Percentiles rank a stretch among this genome's conserved stretches.
Conservation (phyloP, 2,113 vertebrate species). For the Cariama cristata region DNA sequence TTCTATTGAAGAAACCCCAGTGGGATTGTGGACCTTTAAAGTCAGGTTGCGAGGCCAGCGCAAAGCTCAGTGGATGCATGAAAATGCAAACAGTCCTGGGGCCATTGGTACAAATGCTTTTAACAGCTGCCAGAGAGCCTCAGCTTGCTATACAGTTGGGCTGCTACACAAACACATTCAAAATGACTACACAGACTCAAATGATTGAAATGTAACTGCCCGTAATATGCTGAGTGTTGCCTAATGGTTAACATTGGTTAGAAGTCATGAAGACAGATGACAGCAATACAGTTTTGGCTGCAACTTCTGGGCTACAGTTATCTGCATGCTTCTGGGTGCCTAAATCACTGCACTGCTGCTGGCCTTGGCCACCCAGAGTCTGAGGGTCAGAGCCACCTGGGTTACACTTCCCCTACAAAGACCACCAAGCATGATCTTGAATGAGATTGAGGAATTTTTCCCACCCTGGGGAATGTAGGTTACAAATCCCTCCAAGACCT, state of each 20-base stretch:
- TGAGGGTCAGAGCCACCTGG: accelerated
- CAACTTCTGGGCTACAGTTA: background rate
- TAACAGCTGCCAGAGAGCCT: background rate
- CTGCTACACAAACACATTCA: background rate
- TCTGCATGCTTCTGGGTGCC: background rate
- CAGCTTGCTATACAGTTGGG: background rate
- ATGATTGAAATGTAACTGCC: background rate
- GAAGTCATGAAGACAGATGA: background rate
- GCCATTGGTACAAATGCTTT: background rate
- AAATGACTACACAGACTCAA: background rate
- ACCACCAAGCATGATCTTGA: background rate
- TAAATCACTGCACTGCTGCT: background rate
- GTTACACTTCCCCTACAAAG: background rate
- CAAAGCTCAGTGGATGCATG: background rate
- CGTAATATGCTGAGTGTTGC: background rate
- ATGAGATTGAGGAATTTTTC: background rate
- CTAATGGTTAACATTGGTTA: background rate
- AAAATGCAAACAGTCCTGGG: background rate
- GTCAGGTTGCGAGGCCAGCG: background rate
- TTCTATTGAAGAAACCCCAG: background rate
- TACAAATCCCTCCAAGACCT: background rate
- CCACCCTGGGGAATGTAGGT: background rate
- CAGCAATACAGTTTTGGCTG: background rate
- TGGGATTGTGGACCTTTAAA: background rate
- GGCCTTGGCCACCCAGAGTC: background rate